Evolutionary conservation across 1,140 invertebrate genomes (phyloP).

Genomic region (Cataglyphis hispanica): DNA sequence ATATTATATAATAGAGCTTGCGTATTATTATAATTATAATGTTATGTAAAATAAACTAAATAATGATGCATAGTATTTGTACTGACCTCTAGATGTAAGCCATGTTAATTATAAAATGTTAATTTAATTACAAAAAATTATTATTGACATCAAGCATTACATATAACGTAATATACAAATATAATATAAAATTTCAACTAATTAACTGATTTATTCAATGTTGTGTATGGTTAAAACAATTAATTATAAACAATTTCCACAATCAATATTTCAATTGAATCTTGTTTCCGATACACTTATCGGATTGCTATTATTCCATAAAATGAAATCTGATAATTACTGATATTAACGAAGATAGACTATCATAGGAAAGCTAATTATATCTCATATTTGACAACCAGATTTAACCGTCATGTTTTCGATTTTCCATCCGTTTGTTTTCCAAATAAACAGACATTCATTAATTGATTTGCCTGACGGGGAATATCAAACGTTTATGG

Average conservation of each 20-base stretch:
- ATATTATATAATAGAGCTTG: background rate
- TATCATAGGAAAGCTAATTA: background rate
- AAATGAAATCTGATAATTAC: slow-evolving; percentile 18
- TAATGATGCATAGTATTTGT: background rate
- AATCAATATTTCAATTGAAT: slow-evolving; percentile 24
- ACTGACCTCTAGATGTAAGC: background rate
- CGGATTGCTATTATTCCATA: background rate
- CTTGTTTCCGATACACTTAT: background rate
- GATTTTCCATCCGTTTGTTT: background rate
- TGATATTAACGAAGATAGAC: background rate
- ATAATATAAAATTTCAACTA: slow-evolving; percentile 26
- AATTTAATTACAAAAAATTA: slow-evolving; percentile 3
- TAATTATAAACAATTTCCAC: slow-evolving; percentile 3
- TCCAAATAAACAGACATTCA: background rate
- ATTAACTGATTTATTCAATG: slow-evolving; percentile 10
- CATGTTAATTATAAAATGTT: slow-evolving; percentile 21
- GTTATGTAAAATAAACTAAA: background rate
- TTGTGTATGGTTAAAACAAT: background rate
- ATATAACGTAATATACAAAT: background rate
- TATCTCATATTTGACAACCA: slow-evolving; percentile 26
- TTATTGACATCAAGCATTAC: background rate
- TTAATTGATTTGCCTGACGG: slow-evolving; percentile 38
- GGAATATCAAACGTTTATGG: slow-evolving; percentile 31
- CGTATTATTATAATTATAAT: background rate
- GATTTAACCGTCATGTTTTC: slow-evolving; percentile 12